Percentiles rank a stretch among this genome's conserved stretches.
phyloP scores from a whole-genome alignment of 2,888 invertebrate genomes.

The Deroplatys truncata region DNA sequence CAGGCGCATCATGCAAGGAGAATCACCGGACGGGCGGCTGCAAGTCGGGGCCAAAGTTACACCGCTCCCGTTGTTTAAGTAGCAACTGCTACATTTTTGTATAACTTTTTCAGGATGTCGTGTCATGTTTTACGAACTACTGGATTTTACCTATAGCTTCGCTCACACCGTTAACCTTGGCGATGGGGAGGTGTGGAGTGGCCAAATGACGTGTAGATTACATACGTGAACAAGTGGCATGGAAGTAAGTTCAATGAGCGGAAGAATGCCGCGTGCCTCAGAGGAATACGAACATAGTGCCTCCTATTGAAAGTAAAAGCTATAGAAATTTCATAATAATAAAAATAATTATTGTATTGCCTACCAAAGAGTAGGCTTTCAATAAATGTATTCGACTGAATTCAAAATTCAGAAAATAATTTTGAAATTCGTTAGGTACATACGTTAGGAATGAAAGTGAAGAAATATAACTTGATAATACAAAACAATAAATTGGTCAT shows the following conservation, averaged over 20 bases:
- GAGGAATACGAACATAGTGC: no score
- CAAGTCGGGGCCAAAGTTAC: not conserved
- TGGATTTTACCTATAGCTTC: not conserved
- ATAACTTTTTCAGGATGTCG: not conserved
- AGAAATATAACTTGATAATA: no score
- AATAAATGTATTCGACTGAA: no score
- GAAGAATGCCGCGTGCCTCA: not conserved
- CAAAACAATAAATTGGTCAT: no score
- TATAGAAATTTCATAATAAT: no score
- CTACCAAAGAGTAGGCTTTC: no score
- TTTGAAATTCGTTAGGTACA: no score
- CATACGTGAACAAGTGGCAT: not conserved
- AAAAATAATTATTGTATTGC: no score
- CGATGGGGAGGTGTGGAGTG: not conserved
- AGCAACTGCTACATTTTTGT: not conserved
- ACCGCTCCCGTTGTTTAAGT: not conserved
- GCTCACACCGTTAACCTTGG: not conserved
- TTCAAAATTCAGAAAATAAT: no score
- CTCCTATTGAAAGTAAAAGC: not conserved
- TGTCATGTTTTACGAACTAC: not conserved
- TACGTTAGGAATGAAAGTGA: no score
- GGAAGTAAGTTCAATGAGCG: not conserved
- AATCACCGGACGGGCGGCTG: not conserved
- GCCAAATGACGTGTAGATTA: not conserved
- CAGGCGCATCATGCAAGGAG: not conserved